phyloP scores from a whole-genome alignment of 92 coral and sea anemone species.

The Palythoa heliodiscus region DNA sequence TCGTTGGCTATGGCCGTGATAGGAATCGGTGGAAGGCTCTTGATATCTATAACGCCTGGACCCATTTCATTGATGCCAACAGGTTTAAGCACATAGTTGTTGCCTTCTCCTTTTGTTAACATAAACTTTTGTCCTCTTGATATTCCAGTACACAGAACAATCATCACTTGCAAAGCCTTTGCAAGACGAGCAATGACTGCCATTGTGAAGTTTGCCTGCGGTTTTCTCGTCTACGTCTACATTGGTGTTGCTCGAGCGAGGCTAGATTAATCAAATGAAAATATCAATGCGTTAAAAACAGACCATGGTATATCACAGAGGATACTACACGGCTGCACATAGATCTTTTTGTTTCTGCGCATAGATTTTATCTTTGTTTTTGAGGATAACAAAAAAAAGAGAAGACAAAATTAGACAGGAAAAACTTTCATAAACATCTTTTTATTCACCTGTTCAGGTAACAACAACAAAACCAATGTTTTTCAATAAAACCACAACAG shows the following conservation, averaged over 20 bases:
- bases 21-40: slow-evolving; percentile 72
- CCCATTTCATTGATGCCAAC: slow-evolving; percentile 62
- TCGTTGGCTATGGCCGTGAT: slow-evolving; percentile 49
- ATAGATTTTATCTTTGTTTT: too few relatives aligned
- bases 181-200: slow-evolving; percentile 1
- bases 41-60: slow-evolving; percentile 60
- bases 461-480: too few relatives aligned
- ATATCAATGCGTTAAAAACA: background rate
- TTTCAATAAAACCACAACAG: too few relatives aligned
- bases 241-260: background rate
- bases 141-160: slow-evolving; percentile 12
- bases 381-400: too few relatives aligned
- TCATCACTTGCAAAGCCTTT: slow-evolving; percentile 11
- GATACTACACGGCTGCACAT: too few relatives aligned
- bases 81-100: slow-evolving; percentile 68
- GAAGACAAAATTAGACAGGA: too few relatives aligned
- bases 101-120: slow-evolving; percentile 63
- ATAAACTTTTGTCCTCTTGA: slow-evolving; percentile 50
- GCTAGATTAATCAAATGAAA: background rate
- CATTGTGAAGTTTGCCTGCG: slow-evolving; percentile 11
- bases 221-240: slow-evolving; percentile 1
- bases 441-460: too few relatives aligned
- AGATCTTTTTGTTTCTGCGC: too few relatives aligned
- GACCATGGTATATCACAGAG: too few relatives aligned
- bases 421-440: too few relatives aligned